These are phyloP conservation scores for Podarcis raffonei DNA, from an alignment of 2,113 vertebrate genomes.

Conservation along the genomic window DNA sequence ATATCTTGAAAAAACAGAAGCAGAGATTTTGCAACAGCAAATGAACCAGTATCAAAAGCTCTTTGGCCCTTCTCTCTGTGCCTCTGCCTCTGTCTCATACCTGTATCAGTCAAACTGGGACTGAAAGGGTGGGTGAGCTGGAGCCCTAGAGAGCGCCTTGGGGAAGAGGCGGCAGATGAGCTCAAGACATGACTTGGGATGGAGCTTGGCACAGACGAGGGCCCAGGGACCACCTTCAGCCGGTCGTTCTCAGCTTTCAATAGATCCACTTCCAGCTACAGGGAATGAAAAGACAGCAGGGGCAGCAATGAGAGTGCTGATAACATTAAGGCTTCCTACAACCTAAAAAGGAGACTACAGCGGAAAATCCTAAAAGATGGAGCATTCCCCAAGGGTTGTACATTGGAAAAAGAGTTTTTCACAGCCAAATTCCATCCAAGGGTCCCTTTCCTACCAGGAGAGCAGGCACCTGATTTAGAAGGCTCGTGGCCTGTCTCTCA, in stretches of 20 bases:
- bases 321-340: neutral
- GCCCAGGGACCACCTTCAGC: conserved; percentile 86
- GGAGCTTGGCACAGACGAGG: conserved; percentile 65
- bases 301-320: neutral
- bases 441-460: neutral
- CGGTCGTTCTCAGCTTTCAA: conserved; percentile 93
- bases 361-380: neutral
- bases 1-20: neutral
- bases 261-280: conserved; percentile 90
- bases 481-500: neutral
- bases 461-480: too few relatives aligned
- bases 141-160: conserved; percentile 85
- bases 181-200: conserved; percentile 81
- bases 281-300: neutral
- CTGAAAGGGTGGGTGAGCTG: conserved; percentile 89
- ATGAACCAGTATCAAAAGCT: neutral
- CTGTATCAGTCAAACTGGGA: conserved; percentile 82
- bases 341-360: neutral
- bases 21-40: neutral
- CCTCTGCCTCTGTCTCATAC: conserved; percentile 60
- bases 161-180: conserved; percentile 80
- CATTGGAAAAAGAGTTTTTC: neutral
- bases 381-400: neutral
- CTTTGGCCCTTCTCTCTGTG: too few relatives aligned
- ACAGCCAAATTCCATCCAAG: neutral